Base-by-base conservation (phyloP, 2,888 invertebrate species). In the Eretmocerus hayati region DNA sequence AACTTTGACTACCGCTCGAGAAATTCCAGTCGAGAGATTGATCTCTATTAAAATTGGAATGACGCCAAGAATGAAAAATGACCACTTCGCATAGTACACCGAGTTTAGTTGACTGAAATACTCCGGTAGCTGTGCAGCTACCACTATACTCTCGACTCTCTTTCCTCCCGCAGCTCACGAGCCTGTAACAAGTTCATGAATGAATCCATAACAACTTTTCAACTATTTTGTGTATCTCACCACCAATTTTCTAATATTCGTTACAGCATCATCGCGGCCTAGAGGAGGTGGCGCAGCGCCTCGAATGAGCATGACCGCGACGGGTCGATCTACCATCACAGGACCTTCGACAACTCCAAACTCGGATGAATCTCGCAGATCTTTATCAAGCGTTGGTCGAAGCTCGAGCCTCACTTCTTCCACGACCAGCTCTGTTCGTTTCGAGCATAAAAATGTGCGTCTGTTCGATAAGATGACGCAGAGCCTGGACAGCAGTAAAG, bases 401-500 rank as follows among this genome's bases (percentile, higher is more conserved):
- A 21, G 20, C 22, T 16, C 56, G n/a, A 54, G 49, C 20, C 42
- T 39, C 15, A 46, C 31, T 42, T 6, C 54, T 5, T n/a, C n/a
- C n/a, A n/a, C n/a, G n/a, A n/a, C n/a, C n/a, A n/a, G n/a, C n/a
- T n/a, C n/a, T n/a, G 48, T 46, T 20, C 55, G 61, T 35, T 32
- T 48, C 2, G 60, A 59, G 8, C 41, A 52, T 2, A 51, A 49
- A 20, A 52, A 43, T 19, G 31, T 46, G 11, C 55, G 51, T 1
- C 42, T 56, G 6, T 30, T 36, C n/a, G 66, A 63, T 15, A 60
- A 58, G 41, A 61, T 57, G 74, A 74, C 48, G 60, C 61, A 37
- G 71, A 75, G 16, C 71, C 68, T 58, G 39, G 59, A 62, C 22
- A 60, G 57, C 30, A 61, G 52, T 18, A 69, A 67, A 37, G 76